Conservation (phyloP, 2,797 vertebrate species). For the Muscicapa comitata region DNA sequence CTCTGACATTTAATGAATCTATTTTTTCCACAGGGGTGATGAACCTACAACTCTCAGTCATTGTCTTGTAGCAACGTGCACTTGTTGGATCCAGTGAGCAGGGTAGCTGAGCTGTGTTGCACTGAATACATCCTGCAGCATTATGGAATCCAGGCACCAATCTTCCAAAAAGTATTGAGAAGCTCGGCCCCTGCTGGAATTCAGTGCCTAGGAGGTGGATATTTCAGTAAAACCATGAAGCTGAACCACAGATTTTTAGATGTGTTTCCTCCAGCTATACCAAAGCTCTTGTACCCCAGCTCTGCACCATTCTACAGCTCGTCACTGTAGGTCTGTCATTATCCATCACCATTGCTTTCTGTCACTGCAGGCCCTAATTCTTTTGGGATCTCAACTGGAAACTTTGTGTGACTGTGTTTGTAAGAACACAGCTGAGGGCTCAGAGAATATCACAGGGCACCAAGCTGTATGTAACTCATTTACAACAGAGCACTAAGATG, state of each 20-base stretch:
- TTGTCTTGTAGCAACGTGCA: neutral
- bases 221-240: neutral
- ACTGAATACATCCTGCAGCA: neutral
- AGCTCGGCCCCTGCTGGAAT: neutral
- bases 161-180: neutral
- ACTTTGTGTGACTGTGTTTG: too few relatives aligned
- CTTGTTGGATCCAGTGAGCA: neutral
- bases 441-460: neutral
- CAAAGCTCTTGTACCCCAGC: neutral
- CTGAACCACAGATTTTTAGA: neutral
- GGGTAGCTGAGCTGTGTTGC: neutral
- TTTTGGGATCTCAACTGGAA: neutral
- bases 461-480: neutral
- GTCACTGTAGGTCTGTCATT: fast-evolving
- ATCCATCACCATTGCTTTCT: neutral
- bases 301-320: neutral
- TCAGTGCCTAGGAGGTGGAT: neutral
- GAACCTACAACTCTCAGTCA: neutral
- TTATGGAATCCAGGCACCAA: neutral
- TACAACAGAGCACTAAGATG: neutral
- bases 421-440: fast-evolving
- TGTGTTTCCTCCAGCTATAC: neutral
- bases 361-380: neutral
- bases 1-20: neutral
- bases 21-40: neutral